These are phyloP conservation scores for Pipistrellus nathusii DNA, from an alignment of 2,797 vertebrate species.

Conservation along the genomic window DNA sequence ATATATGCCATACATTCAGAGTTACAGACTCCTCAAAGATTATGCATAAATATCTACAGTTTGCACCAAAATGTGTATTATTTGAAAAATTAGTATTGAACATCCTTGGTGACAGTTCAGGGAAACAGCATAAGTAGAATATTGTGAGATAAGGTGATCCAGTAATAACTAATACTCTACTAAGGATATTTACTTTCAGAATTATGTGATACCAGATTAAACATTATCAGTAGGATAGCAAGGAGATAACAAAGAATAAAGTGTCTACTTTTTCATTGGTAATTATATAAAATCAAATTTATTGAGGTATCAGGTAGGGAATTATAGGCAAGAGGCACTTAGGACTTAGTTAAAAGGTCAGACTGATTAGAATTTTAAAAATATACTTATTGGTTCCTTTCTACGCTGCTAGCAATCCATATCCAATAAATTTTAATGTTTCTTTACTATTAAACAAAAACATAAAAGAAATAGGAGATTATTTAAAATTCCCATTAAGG, in stretches of 20 bases:
- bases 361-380: constrained; percentile 27
- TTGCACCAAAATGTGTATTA: constrained; percentile 26
- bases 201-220: constrained; percentile 2
- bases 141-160: background rate
- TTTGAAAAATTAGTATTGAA: background rate
- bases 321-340: background rate
- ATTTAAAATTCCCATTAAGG: background rate
- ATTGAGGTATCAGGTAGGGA: background rate
- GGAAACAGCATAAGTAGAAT: constrained; percentile 45
- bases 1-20: background rate
- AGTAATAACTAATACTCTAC: background rate
- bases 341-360: background rate
- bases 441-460: constrained; percentile 30
- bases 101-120: constrained; percentile 14
- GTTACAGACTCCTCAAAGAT: constrained; percentile 3
- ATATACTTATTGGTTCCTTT: background rate
- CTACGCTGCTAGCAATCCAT: background rate
- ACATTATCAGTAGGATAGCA: background rate
- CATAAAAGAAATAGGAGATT: background rate
- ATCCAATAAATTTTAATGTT: background rate
- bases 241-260: constrained; percentile 1
- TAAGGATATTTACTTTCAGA: constrained; percentile 32
- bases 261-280: background rate
- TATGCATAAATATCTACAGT: background rate
- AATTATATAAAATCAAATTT: constrained; percentile 60